Percentiles rank a stretch among this genome's conserved stretches.
Evolutionary conservation across 2,888 invertebrate genomes (phyloP).

Genomic region (Phyllotreta striolata): DNA sequence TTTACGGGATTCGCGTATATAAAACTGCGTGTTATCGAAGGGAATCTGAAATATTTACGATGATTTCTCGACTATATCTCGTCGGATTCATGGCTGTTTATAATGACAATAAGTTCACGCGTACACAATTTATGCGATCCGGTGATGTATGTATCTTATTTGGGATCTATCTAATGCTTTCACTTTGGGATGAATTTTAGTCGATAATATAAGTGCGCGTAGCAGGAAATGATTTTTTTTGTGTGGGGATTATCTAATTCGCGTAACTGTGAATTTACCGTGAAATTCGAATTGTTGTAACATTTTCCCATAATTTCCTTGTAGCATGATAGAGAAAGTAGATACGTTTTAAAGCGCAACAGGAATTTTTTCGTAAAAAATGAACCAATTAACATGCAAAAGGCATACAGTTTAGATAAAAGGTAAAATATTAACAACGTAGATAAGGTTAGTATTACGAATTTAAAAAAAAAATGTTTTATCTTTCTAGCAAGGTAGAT

Average conservation of each 20-base stretch:
- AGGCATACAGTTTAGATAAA: conserved; percentile 11
- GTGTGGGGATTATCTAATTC: too few relatives aligned
- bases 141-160: conserved; percentile 15
- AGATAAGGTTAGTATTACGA: conserved; percentile 16
- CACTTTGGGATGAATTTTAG: conserved; percentile 8
- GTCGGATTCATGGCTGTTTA: conserved; percentile 21
- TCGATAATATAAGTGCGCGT: too few relatives aligned
- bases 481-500: conserved; percentile 4
- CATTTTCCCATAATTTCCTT: conserved; percentile 4
- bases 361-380: conserved; percentile 3
- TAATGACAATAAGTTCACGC: conserved; percentile 30
- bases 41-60: conserved; percentile 36
- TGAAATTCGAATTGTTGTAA: too few relatives aligned
- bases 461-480: conserved; percentile 1
- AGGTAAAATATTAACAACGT: conserved; percentile 13
- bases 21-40: conserved; percentile 32
- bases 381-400: conserved; percentile 9
- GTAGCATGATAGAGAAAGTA: conserved; percentile 2
- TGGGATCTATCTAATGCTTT: not conserved
- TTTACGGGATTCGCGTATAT: conserved; percentile 38
- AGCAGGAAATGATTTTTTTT: too few relatives aligned
- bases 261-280: too few relatives aligned
- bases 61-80: conserved; percentile 29
- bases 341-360: conserved; percentile 7
- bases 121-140: conserved; percentile 15